Evolutionary conservation across 2,113 vertebrate species (phyloP).

Genomic region (Bos indicus): DNA sequence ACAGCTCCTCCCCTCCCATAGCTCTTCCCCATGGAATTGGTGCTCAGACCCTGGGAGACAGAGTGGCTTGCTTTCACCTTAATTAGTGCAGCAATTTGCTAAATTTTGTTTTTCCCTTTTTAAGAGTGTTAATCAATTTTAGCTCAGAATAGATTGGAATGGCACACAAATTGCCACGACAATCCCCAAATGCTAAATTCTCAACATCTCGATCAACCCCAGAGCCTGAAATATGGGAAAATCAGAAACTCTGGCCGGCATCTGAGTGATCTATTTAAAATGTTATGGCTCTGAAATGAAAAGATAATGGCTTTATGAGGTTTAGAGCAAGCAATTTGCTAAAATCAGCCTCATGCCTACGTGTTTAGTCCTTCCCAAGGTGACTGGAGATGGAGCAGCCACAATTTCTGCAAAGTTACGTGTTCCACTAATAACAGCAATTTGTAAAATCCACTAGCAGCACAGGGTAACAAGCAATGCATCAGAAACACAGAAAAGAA

Average conservation of each 20-base stretch:
- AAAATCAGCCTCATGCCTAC: background rate
- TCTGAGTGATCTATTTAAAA: slow-evolving; percentile 52
- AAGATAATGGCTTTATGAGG: slow-evolving; percentile 55
- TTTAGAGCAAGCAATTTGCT: background rate
- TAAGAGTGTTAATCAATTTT: slow-evolving; percentile 73
- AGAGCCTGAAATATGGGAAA: slow-evolving; percentile 33
- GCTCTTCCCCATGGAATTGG: slow-evolving; percentile 26
- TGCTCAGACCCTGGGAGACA: slow-evolving; percentile 37
- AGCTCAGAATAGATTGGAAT: slow-evolving; percentile 68
- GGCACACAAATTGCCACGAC: slow-evolving; percentile 65
- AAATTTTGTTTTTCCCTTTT: slow-evolving; percentile 72
- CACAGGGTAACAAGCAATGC: background rate
- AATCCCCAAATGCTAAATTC: slow-evolving; percentile 65
- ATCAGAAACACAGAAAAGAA: background rate
- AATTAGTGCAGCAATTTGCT: slow-evolving; percentile 70
- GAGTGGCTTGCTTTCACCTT: slow-evolving; percentile 67
- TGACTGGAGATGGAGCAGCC: background rate
- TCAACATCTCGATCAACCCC: slow-evolving; percentile 52
- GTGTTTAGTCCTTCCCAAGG: slow-evolving; percentile 33
- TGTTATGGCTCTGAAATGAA: slow-evolving; percentile 45
- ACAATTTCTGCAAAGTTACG: background rate
- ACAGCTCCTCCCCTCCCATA: background rate
- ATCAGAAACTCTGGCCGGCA: slow-evolving; percentile 32
- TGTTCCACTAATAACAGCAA: background rate
- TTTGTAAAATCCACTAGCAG: background rate